Evolutionary conservation across 2,888 invertebrate genomes (phyloP).

Genomic region (Drymonia ruficornis): DNA sequence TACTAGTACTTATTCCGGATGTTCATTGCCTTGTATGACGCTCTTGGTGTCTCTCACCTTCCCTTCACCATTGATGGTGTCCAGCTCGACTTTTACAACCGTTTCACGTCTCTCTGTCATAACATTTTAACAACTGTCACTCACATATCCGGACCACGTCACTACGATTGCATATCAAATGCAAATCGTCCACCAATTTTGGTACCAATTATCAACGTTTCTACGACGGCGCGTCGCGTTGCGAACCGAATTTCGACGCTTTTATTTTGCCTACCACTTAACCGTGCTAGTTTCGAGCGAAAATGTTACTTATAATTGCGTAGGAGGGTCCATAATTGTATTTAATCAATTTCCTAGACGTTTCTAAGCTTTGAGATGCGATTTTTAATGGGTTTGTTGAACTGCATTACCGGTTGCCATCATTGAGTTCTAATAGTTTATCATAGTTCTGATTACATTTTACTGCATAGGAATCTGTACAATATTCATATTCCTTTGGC

Average conservation of each 20-base stretch:
- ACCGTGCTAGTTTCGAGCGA: slow-evolving; percentile 17
- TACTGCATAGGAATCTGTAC: background rate
- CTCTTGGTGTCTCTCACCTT: slow-evolving; percentile 5
- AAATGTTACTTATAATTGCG: slow-evolving; percentile 26
- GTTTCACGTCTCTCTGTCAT: slow-evolving; percentile 35
- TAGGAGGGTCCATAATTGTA: slow-evolving; percentile 22
- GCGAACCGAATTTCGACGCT: slow-evolving; percentile 45
- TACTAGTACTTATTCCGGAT: slow-evolving; percentile 1
- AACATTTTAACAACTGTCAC: slow-evolving; percentile 41
- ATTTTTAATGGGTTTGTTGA: slow-evolving; percentile 62
- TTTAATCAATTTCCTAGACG: slow-evolving; percentile 12
- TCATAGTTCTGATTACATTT: slow-evolving; percentile 7
- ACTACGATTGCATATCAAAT: slow-evolving; percentile 34
- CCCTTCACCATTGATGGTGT: slow-evolving; percentile 6
- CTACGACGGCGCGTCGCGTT: slow-evolving; percentile 37
- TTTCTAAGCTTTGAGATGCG: slow-evolving; percentile 40
- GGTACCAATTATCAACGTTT: slow-evolving; percentile 46
- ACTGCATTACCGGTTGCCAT: slow-evolving; percentile 47
- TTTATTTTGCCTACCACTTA: slow-evolving; percentile 34
- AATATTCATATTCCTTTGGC: too few relatives aligned
- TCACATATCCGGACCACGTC: slow-evolving; percentile 37
- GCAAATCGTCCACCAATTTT: slow-evolving; percentile 37
- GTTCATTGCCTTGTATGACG: background rate
- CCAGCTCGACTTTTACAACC: slow-evolving; percentile 12
- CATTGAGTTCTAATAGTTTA: slow-evolving; percentile 29